Percentiles rank a stretch among this genome's conserved stretches.
phyloP scores from a whole-genome alignment of 2,888 invertebrate species.

The Dryadula phaetusa region DNA sequence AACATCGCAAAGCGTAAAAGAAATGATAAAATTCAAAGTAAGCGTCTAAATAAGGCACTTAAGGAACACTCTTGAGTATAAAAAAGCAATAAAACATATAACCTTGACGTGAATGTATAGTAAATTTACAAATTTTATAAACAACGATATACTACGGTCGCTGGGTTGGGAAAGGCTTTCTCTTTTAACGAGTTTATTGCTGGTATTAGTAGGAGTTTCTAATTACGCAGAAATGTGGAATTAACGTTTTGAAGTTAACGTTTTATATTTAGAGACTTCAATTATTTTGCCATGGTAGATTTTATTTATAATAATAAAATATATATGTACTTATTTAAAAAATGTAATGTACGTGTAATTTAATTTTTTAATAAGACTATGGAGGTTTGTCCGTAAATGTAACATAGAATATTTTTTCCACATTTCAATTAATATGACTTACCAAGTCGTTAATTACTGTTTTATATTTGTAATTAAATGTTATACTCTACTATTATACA shows the following conservation, averaged over 20 bases:
- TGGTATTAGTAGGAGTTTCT: conserved; percentile 25
- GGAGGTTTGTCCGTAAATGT: background rate
- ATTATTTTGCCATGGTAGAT: background rate
- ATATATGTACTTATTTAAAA: background rate
- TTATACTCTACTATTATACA: background rate
- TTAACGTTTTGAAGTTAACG: background rate
- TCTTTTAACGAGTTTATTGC: conserved; percentile 37
- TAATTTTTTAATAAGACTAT: background rate
- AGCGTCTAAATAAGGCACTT: conserved; percentile 34
- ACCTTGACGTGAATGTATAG: conserved; percentile 38
- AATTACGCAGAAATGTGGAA: conserved; percentile 21
- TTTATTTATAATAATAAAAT: background rate
- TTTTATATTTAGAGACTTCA: background rate
- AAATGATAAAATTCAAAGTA: conserved; percentile 33
- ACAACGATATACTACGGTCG: conserved; percentile 30
- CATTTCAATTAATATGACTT: background rate
- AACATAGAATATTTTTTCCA: background rate
- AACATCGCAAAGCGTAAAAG: conserved; percentile 35
- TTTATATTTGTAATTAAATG: conserved; percentile 7
- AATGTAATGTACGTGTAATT: background rate
- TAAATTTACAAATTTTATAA: conserved; percentile 39
- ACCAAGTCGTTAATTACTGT: background rate
- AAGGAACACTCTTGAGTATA: conserved; percentile 35
- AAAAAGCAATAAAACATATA: conserved; percentile 39
- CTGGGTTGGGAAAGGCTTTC: conserved; percentile 32